phyloP scores from a whole-genome alignment of 2,888 invertebrate species.

The Nasonia oneida region DNA sequence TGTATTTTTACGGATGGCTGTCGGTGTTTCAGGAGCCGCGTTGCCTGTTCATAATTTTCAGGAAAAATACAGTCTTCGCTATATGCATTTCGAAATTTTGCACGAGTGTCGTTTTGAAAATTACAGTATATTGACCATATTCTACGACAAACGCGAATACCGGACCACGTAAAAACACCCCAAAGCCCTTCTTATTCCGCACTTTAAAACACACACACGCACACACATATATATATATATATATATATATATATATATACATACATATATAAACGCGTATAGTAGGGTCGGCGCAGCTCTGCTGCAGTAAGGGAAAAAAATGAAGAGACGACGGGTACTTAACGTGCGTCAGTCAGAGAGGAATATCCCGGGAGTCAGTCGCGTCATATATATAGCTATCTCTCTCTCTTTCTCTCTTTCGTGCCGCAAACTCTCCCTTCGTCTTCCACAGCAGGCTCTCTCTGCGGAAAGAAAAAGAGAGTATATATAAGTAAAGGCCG shows the following conservation, averaged over 20 bases:
- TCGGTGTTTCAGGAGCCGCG: not conserved
- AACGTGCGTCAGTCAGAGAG: conserved; percentile 45
- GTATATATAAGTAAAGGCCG: conserved; percentile 44
- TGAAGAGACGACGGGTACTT: conserved; percentile 35
- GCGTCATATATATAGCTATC: conserved; percentile 21
- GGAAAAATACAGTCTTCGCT: not conserved
- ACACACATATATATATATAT: too few species aligned
- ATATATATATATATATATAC: too few species aligned
- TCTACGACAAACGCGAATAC: not conserved
- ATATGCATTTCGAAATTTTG: too few species aligned
- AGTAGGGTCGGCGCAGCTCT: not conserved
- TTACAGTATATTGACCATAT: too few species aligned
- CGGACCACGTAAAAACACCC: not conserved
- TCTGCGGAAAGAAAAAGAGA: conserved; percentile 28
- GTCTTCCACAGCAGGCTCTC: not conserved
- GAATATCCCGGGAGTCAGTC: conserved; percentile 30
- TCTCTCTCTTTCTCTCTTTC: not conserved
- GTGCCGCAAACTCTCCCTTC: conserved; percentile 11
- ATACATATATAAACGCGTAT: not conserved
- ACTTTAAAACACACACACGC: not conserved
- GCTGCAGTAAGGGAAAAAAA: conserved; percentile 16
- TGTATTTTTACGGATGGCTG: not conserved
- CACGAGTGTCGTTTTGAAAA: too few species aligned
- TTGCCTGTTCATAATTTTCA: not conserved
- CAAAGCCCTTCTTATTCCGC: not conserved